Evolutionary conservation across 1,140 invertebrate species (phyloP), one percentile per base, ranked within the genome.

Genomic region (Zelostemma sp.): DNA sequence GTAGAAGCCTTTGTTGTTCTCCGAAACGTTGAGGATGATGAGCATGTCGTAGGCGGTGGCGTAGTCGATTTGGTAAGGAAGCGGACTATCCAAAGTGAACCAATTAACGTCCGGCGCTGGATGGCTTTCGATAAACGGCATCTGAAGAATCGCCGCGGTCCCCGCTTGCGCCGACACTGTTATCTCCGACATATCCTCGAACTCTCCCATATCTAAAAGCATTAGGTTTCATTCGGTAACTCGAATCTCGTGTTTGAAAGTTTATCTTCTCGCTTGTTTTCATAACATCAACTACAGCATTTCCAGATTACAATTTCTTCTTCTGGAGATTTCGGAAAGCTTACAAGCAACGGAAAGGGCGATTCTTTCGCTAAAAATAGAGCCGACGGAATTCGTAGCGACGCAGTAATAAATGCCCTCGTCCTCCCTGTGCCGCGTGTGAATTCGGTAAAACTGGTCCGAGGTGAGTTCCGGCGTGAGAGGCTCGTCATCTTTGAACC

Each of bases 381-480:
- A 92, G 38, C 96, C 96, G 43, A 94, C 94, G 68, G 93, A 91
- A 83, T 97, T 97, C 57, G 90, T 90, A 6, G 95, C 95, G 45
- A 96, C 90, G 85, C 95, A 97, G 78, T 95, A 92, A 83, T 97
- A 98, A 28, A 91, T 90, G 11, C 95, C 96, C 21, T 92, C 92
- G 83, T 97, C 93, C 53, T 91, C 88, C 21, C 90, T 87, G 53
- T 89, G 89, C 1, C 94, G 91, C 71, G 90, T 92, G 62, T 91
- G 88, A 59, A 97, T 95, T 77, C 93, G 91, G 81, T 93, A 93
- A 80, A 93, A 94, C 72, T 91, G 88, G 76, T 94, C 93, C 0
- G 82, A 81, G 4, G 89, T 89, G 35, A 91, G 89, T 74, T 92
- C 92, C 72, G 92, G 91, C 31, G 90, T 91, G 46, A 95, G 82